Evolutionary conservation across 1,140 invertebrate genomes (phyloP), one percentile per base, ranked within the genome.

Genomic region (Centruroides vittatus): DNA sequence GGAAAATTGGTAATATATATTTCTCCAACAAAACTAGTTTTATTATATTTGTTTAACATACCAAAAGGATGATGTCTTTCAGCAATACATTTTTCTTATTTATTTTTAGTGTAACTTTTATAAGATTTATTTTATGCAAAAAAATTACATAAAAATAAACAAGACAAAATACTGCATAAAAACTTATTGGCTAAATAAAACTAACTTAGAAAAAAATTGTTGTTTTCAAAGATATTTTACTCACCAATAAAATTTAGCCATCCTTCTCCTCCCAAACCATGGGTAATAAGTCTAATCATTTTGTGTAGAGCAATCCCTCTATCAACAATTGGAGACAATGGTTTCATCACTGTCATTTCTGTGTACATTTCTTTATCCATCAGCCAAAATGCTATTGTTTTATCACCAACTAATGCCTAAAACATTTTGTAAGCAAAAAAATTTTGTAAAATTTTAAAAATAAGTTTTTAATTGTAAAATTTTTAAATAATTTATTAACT

Each of bases 311-410:
- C 89, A 52, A 99, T 82, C 3, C 97, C 68, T 53, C 70, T 61
- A 36, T 70, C 67, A 57, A 71, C 64, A 54, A 66, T 59, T 10
- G 61, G 60, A 34, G 69, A 66, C 8, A 71, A 67, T 23, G 70
- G 71, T n/a, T 86, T 88, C 3, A 86, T 3, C 0, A 77, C 78
- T 46, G 92, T 93, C 94, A 98, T 98, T 72, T 91, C 84, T 0
- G 87, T 86, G 71, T 98, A 98, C 93, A 98, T 98, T 71, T 95
- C 91, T 70, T 96, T 95, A 74, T 99, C 97, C 96, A 99, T 99
- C 55, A 99, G 75, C 97, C 96, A 99, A 76, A 99, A 99, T 3
- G 96, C 94, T 48, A 99, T 84, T 0, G 96, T 98, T 75, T 99
- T 99, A 75, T 99, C 97, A 3, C 93, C 92, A 1, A 99, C 96